Percentiles rank a stretch among this genome's conserved stretches.
These are phyloP conservation scores for Laticauda colubrina DNA, from an alignment of 2,113 vertebrate species.

Conservation along the genomic window DNA sequence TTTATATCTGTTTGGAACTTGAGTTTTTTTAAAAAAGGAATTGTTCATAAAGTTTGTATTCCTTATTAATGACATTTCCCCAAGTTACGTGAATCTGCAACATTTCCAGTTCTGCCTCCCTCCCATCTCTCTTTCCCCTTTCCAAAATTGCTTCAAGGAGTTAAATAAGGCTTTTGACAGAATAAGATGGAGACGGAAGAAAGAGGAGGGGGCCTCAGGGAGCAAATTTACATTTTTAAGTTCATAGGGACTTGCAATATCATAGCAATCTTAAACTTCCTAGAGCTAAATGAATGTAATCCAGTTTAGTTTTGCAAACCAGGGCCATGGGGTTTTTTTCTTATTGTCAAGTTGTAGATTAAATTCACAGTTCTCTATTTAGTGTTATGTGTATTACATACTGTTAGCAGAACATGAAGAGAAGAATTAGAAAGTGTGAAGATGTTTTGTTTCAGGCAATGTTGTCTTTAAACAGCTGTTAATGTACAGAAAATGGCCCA, in stretches of 20 bases:
- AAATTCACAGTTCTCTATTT: conserved; percentile 21
- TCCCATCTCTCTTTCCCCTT: background rate
- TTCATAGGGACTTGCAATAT: conserved; percentile 55
- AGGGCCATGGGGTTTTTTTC: background rate
- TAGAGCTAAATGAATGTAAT: conserved; percentile 54
- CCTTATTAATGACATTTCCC: background rate
- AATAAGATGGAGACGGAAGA: conserved; percentile 40
- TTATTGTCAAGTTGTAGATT: conserved; percentile 36
- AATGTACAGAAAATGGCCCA: conserved; percentile 1
- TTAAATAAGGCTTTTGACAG: conserved; percentile 54
- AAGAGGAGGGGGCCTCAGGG: conserved; percentile 55
- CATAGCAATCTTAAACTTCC: conserved; percentile 61
- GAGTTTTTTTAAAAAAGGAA: background rate
- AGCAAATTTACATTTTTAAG: conserved; percentile 54
- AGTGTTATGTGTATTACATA: conserved; percentile 35
- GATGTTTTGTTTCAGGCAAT: conserved; percentile 53
- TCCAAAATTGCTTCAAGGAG: conserved; percentile 50
- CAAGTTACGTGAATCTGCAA: background rate
- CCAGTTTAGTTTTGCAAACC: conserved; percentile 49
- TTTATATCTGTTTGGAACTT: background rate
- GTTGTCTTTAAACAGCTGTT: conserved; percentile 23
- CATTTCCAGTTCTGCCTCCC: conserved; percentile 25
- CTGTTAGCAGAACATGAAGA: conserved; percentile 17
- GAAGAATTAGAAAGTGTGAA: conserved; percentile 39
- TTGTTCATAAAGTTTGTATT: background rate